Conservation (phyloP, 2,888 invertebrate species). For the Agonopterix heracliana region DNA sequence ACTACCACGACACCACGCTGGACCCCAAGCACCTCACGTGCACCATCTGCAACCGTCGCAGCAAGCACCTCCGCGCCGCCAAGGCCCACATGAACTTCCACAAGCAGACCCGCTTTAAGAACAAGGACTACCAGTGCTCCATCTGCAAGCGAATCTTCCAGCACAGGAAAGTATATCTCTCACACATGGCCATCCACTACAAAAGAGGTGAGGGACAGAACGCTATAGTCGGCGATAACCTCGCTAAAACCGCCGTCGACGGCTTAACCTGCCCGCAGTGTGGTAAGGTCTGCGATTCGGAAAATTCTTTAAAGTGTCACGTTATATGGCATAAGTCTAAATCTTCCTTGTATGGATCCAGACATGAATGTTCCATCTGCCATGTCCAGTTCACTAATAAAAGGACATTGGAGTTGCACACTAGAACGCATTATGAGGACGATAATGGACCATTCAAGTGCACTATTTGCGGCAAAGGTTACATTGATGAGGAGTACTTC, state of each 20-base stretch:
- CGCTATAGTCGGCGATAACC: constrained; percentile 45
- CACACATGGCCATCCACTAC: constrained; percentile 67
- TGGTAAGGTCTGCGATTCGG: constrained; percentile 62
- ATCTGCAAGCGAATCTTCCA: constrained; percentile 68
- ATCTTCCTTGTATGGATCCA: constrained; percentile 52
- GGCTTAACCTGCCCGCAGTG: constrained; percentile 65
- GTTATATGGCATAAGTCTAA: constrained; percentile 64
- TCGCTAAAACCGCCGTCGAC: constrained; percentile 31
- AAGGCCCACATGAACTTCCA: constrained; percentile 67
- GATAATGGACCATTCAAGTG: constrained; percentile 71
- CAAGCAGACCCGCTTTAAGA: constrained; percentile 66
- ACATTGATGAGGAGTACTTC: constrained; percentile 67
- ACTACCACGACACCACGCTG: constrained; percentile 55
- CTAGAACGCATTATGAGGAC: constrained; percentile 67
- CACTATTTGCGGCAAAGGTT: constrained; percentile 68
- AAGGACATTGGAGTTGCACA: constrained; percentile 59
- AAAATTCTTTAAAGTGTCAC: constrained; percentile 61
- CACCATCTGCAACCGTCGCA: constrained; percentile 57
- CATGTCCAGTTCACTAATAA: constrained; percentile 66
- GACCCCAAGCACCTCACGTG: constrained; percentile 62
- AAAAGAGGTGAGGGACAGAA: constrained; percentile 63
- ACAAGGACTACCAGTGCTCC: constrained; percentile 66
- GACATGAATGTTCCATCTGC: constrained; percentile 67
- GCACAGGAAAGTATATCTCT: constrained; percentile 55
- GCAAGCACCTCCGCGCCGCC: constrained; percentile 67